These are phyloP conservation scores for Hedya salicella DNA, from an alignment of 2,888 invertebrate genomes.

Conservation along the genomic window DNA sequence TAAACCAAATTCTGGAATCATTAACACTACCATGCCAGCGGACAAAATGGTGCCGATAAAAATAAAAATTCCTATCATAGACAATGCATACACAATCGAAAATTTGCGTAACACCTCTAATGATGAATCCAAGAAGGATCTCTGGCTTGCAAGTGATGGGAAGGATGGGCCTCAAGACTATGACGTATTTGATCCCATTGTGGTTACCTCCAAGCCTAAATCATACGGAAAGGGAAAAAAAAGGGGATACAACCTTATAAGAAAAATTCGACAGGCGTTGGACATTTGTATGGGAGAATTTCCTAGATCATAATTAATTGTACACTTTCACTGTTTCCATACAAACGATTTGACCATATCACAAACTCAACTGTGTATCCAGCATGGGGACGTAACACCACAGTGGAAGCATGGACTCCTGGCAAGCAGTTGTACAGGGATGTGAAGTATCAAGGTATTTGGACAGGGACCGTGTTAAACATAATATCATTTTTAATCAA, in stretches of 20 bases:
- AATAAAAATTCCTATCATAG: slow-evolving; percentile 9
- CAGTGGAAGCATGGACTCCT: too few species aligned
- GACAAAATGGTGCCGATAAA: slow-evolving; percentile 21
- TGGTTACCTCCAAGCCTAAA: slow-evolving; percentile 56
- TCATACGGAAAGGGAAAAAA: slow-evolving; percentile 50
- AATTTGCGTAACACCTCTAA: neutral
- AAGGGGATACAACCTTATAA: slow-evolving; percentile 32
- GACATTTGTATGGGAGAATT: slow-evolving; percentile 50
- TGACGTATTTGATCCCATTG: neutral
- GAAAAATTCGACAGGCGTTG: slow-evolving; percentile 48
- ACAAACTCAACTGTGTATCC: too few species aligned
- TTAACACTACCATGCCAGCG: neutral
- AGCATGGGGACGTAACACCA: too few species aligned
- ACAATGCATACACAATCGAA: slow-evolving; percentile 19
- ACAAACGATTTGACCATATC: too few species aligned
- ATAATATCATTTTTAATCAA: neutral
- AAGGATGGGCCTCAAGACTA: neutral
- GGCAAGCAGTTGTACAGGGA: too few species aligned
- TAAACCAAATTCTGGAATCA: neutral
- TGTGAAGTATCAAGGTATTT: too few species aligned
- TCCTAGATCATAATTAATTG: slow-evolving; percentile 42
- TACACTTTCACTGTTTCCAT: too few species aligned
- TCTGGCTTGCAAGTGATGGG: neutral
- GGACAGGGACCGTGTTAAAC: too few species aligned
- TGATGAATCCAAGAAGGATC: neutral